These are phyloP conservation scores for Pseudachorutes palmiensis DNA, from an alignment of 1,140 invertebrate species.

Conservation along the genomic window DNA sequence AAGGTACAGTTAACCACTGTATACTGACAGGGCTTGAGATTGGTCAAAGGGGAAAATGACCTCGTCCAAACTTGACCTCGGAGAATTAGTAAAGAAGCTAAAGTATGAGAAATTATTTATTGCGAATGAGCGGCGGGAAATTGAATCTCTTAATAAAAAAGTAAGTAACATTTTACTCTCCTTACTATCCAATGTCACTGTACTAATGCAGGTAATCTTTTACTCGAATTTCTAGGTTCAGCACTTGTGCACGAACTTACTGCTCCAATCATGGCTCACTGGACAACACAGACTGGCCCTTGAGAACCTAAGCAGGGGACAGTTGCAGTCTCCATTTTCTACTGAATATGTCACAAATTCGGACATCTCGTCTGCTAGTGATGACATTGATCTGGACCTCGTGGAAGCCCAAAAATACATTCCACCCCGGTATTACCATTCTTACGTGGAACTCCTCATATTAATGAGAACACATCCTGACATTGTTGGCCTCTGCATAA, in stretches of 20 bases:
- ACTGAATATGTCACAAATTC: slow-evolving; percentile 61
- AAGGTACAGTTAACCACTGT: too few species aligned
- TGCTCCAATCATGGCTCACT: slow-evolving; percentile 77
- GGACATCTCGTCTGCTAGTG: slow-evolving; percentile 63
- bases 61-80: background rate
- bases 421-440: slow-evolving; percentile 50
- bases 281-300: slow-evolving; percentile 78
- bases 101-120: slow-evolving; percentile 66
- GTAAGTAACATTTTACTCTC: slow-evolving; percentile 44
- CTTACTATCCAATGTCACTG: slow-evolving; percentile 15
- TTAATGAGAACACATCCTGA: slow-evolving; percentile 35
- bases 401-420: slow-evolving; percentile 79
- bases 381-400: slow-evolving; percentile 69
- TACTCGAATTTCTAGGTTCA: slow-evolving; percentile 46
- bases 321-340: slow-evolving; percentile 25
- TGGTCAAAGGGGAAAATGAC: background rate
- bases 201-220: background rate
- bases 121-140: slow-evolving; percentile 58
- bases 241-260: slow-evolving; percentile 54
- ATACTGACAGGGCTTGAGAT: too few species aligned
- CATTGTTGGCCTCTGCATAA: slow-evolving; percentile 31
- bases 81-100: slow-evolving; percentile 47
- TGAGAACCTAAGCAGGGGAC: slow-evolving; percentile 44
- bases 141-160: slow-evolving; percentile 63
- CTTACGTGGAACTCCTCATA: slow-evolving; percentile 31